Conservation (phyloP, 2,888 invertebrate genomes). For the Agrochola macilenta region DNA sequence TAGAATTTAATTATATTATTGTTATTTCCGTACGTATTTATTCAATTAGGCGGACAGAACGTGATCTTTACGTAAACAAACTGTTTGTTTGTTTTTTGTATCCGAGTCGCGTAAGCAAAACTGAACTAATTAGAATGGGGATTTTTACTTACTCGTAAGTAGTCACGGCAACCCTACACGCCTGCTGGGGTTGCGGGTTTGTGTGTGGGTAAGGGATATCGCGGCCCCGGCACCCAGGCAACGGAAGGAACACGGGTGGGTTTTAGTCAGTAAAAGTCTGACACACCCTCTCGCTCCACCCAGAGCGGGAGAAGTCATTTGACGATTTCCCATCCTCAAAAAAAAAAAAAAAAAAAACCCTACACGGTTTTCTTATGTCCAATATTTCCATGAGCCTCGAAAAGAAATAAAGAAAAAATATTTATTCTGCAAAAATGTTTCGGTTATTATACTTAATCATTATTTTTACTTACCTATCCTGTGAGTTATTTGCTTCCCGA, state of each 20-base stretch:
- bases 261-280: no score
- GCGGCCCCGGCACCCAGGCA: no score
- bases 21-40: conserved; percentile 19
- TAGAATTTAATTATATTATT: conserved; percentile 13
- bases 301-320: no score
- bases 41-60: conserved; percentile 4
- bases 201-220: no score
- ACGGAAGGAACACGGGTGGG: no score
- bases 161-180: not conserved
- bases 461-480: not conserved
- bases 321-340: no score
- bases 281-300: no score
- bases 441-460: conserved; percentile 1
- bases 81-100: conserved; percentile 6
- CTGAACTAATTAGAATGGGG: not conserved
- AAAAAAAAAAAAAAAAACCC: no score
- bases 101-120: not conserved
- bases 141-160: not conserved
- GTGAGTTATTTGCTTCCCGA: conserved; percentile 2
- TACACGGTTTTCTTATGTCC: not conserved
- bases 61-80: conserved; percentile 30
- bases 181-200: no score
- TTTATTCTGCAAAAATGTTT: not conserved
- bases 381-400: not conserved
- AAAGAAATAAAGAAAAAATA: not conserved